A percentile compares a stretch with the other conserved stretches of the same genome.
phyloP scores from a whole-genome alignment of 2,113 vertebrate species.

The Oncorhynchus masou region DNA sequence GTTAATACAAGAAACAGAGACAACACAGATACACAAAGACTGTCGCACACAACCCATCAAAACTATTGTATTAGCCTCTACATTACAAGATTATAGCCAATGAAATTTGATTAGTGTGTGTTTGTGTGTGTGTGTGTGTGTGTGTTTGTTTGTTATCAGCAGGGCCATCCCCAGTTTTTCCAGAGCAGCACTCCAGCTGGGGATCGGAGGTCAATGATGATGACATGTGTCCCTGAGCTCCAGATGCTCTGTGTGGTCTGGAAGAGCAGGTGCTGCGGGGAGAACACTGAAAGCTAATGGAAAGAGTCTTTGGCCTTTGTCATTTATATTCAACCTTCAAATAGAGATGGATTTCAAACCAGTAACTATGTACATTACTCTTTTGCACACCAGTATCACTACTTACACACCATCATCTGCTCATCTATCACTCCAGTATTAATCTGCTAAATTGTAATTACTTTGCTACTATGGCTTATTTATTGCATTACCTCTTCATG shows the following conservation, averaged over 20 bases:
- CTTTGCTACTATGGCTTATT: too few species aligned
- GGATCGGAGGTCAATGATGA: slow-evolving; percentile 55
- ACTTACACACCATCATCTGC: too few species aligned
- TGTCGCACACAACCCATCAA: background rate
- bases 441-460: too few species aligned
- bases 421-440: too few species aligned
- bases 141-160: slow-evolving; percentile 22
- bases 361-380: too few species aligned
- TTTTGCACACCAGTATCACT: too few species aligned
- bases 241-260: slow-evolving; percentile 32
- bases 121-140: background rate
- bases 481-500: too few species aligned
- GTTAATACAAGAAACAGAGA: slow-evolving; percentile 46
- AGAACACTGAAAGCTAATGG: background rate
- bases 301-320: background rate
- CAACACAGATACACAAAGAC: background rate
- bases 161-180: slow-evolving; percentile 46
- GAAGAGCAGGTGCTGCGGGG: slow-evolving; percentile 51
- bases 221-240: slow-evolving; percentile 63
- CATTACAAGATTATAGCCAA: slow-evolving; percentile 53
- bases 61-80: background rate
- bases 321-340: background rate
- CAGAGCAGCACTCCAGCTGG: slow-evolving; percentile 54
- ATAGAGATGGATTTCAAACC: background rate
- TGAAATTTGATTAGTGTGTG: slow-evolving; percentile 49